These are phyloP conservation scores for Corvus hawaiiensis DNA, from an alignment of 2,113 vertebrate genomes.

Conservation along the genomic window DNA sequence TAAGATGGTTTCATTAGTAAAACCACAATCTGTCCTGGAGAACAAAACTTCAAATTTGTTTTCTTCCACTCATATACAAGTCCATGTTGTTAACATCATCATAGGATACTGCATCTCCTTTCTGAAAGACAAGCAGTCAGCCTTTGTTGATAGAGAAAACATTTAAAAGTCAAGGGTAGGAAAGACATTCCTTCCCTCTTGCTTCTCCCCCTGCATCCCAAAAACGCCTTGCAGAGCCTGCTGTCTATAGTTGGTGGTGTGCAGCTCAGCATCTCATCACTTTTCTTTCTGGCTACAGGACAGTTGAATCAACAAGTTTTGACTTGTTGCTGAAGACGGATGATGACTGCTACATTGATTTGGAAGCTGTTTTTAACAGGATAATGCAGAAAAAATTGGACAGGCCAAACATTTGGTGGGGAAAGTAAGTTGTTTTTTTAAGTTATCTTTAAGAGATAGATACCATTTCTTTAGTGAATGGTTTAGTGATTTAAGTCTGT, in stretches of 20 bases:
- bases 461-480: not conserved
- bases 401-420: constrained; percentile 92
- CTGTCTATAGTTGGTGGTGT: not conserved
- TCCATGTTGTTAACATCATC: not conserved
- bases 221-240: not conserved
- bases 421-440: constrained; percentile 84
- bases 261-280: not conserved
- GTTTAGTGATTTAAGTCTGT: not conserved
- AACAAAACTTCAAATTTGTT: not conserved
- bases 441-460: not conserved
- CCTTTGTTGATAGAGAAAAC: not conserved
- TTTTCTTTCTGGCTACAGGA: constrained; percentile 73
- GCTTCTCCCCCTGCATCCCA: not conserved
- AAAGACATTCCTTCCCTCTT: not conserved
- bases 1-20: not conserved
- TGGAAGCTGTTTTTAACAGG: constrained; percentile 87
- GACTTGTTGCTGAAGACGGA: constrained; percentile 92
- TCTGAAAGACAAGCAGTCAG: not conserved
- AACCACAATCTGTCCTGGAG: not conserved
- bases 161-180: not conserved
- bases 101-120: not conserved
- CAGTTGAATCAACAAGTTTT: constrained; percentile 84
- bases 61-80: not conserved
- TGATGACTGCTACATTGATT: constrained; percentile 94
- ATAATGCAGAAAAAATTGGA: constrained; percentile 80